Evolutionary conservation across 2,113 vertebrate genomes (phyloP).

Genomic region (Pyrgilauda ruficollis): DNA sequence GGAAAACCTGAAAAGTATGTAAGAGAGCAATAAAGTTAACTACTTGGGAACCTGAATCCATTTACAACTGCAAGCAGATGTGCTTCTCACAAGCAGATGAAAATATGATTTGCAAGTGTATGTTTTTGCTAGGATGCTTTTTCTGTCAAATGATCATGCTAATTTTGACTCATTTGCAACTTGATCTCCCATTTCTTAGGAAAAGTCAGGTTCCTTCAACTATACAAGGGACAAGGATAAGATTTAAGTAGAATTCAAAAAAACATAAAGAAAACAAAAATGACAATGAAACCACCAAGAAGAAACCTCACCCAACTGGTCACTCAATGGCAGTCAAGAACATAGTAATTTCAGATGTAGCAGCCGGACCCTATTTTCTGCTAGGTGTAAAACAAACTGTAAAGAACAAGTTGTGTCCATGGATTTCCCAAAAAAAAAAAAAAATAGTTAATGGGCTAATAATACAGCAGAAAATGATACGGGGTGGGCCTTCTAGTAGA

Average conservation of each 20-base stretch:
- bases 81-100: not conserved
- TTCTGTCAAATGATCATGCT: not conserved
- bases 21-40: slow-evolving; percentile 33
- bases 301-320: not conserved
- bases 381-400: not conserved
- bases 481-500: not conserved
- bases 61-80: slow-evolving; percentile 45
- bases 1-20: not conserved
- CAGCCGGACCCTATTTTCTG: not conserved
- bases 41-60: slow-evolving; percentile 21
- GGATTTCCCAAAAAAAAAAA: not conserved
- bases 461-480: accelerated
- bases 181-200: not conserved
- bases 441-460: not conserved
- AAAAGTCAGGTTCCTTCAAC: not conserved
- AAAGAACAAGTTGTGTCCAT: not conserved
- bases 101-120: not conserved
- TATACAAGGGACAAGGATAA: not conserved
- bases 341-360: not conserved
- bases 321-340: not conserved
- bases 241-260: not conserved
- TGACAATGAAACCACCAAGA: not conserved
- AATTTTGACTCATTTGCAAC: not conserved
- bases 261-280: not conserved
- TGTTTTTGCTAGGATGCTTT: not conserved